Evolutionary conservation across 2,888 invertebrate species (phyloP), one percentile per base, ranked within the genome.

Genomic region (Schizotus pectinicornis): DNA sequence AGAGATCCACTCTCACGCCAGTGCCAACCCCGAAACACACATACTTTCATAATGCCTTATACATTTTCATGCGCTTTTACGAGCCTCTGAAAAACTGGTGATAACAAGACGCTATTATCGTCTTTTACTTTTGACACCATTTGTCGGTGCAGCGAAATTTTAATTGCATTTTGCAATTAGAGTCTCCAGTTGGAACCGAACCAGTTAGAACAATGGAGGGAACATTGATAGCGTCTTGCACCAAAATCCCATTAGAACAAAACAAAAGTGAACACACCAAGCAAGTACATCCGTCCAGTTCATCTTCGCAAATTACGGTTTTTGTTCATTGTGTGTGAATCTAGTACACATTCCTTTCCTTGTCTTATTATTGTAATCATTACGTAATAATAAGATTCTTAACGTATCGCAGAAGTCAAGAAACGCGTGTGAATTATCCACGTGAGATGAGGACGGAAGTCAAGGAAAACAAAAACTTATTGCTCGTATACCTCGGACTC

Each of bases 1-100:
- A 39, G 9, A 39, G 48, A 41, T 32, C 39, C 31, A 48, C 39
- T 48, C 55, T 48, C 49, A 39, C 51, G 45, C 46, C 47, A 30
- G 37, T 12, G 47, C 36, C 56, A 56, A 56, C 56, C 56, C 56
- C 56, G 47, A 56, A 56, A 56, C 56, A 56, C 56, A 56, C 51
- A 56, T 56, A 42, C 31, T 48, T 49, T 43, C 6, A 37, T 36
- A 31, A 30, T 13, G 35, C 14, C 11, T 47, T 36, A 12, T 8
- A 9, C 31, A 31, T 11, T 9, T 7, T 22, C 32, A 22, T 14
- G 6, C 13, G 42, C 7, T 30, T 30, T 13, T 9, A 22, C 22
- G 5, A 22, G 22, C 22, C 22, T 3, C 22, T 22, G 22, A 22
- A 22, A 22, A 22, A 22, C 22, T 22, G 22, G 22, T 22, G 22